phyloP scores from a whole-genome alignment of 2,797 vertebrate species.

The Chelonia mydas region DNA sequence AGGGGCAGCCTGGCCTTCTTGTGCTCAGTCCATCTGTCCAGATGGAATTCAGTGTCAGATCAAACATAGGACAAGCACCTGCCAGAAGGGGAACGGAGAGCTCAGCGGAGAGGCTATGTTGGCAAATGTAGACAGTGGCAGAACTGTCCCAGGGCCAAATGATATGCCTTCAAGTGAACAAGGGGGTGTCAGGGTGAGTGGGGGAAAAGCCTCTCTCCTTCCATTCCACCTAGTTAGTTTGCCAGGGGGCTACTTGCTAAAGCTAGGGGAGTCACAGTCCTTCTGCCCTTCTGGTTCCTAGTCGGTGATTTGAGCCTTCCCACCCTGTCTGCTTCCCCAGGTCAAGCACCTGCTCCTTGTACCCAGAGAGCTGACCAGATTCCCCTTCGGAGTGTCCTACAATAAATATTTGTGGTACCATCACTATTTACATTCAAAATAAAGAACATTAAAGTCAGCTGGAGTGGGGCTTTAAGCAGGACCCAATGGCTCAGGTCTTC shows the following conservation, averaged over 20 bases:
- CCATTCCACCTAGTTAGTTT: not conserved
- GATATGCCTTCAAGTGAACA: not conserved
- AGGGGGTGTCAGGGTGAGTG: not conserved
- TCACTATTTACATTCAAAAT: not conserved
- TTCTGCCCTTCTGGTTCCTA: not conserved
- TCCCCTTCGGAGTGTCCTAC: not conserved
- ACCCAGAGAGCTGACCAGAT: not conserved
- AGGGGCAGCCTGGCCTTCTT: not conserved
- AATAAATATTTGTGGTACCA: not conserved
- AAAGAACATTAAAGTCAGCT: not conserved
- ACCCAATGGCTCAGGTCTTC: not conserved
- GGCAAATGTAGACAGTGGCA: not conserved
- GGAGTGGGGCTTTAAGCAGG: not conserved
- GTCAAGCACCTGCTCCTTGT: not conserved
- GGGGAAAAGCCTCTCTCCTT: too few relatives aligned
- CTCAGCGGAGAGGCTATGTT: not conserved
- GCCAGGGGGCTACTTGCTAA: not conserved
- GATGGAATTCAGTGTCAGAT: not conserved
- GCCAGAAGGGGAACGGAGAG: not conserved
- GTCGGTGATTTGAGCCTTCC: not conserved
- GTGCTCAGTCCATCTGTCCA: fast-evolving
- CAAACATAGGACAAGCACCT: not conserved
- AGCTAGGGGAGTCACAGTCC: not conserved
- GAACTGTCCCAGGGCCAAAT: not conserved
- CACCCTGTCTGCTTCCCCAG: not conserved